Evolutionary conservation across 2,888 invertebrate species (phyloP).

Genomic region (Tenthredo notha): DNA sequence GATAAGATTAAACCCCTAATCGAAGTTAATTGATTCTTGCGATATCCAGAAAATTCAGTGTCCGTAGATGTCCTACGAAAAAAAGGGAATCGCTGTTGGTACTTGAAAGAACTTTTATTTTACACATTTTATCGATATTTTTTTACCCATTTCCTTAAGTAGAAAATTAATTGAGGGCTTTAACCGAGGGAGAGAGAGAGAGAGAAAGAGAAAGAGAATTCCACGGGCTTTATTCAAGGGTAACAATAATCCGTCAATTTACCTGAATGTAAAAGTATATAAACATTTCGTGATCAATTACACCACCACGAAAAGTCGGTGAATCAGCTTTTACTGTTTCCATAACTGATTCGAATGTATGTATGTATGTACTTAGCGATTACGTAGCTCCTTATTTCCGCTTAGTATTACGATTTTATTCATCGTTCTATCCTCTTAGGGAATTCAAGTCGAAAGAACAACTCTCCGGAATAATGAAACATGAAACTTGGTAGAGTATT

Average conservation of each 20-base stretch:
- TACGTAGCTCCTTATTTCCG: neutral
- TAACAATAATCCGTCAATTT: neutral
- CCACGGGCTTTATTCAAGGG: neutral
- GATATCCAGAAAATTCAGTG: neutral
- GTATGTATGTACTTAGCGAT: neutral
- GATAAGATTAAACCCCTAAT: neutral
- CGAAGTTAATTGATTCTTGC: constrained; percentile 10
- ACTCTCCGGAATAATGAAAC: neutral
- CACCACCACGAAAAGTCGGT: neutral
- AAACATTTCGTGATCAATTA: neutral
- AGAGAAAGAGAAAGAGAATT: neutral
- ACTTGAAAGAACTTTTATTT: neutral
- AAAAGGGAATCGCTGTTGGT: neutral
- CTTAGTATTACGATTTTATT: neutral
- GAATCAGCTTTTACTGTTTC: neutral
- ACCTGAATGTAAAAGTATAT: neutral
- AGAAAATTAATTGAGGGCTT: neutral
- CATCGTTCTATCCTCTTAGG: neutral
- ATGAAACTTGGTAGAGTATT: neutral
- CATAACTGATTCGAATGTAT: neutral
- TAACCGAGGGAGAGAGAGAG: neutral
- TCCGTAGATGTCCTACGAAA: neutral
- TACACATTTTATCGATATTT: neutral
- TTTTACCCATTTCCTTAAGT: neutral
- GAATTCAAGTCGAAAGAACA: neutral